Evolutionary conservation across 2,113 vertebrate genomes (phyloP).

Genomic region (Myrmecobius fasciatus): DNA sequence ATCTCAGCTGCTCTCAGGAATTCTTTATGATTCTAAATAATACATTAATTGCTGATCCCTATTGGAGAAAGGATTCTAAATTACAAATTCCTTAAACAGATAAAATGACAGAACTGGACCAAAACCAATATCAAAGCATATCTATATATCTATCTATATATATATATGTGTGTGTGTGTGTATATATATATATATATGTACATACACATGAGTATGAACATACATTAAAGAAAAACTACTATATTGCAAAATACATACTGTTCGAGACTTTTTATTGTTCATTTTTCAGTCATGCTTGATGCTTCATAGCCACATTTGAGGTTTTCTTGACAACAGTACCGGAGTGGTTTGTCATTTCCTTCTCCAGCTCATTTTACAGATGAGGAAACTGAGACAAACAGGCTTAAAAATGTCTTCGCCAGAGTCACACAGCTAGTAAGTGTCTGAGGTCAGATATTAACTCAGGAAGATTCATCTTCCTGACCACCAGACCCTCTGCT

Average conservation of each 20-base stretch:
- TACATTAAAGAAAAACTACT: neutral
- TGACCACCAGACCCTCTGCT: too few relatives aligned
- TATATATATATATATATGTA: neutral
- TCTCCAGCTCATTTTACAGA: neutral
- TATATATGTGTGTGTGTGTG: too few relatives aligned
- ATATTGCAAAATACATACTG: neutral
- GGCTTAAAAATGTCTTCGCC: neutral
- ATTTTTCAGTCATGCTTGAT: neutral
- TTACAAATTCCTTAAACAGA: neutral
- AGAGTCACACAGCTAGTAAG: neutral
- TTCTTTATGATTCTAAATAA: neutral
- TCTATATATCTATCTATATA: too few relatives aligned
- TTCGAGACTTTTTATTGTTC: neutral
- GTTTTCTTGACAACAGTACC: neutral
- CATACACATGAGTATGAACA: neutral
- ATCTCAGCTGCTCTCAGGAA: neutral
- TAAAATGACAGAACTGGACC: neutral
- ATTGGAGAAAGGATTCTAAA: neutral
- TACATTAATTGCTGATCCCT: neutral
- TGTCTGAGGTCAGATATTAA: neutral
- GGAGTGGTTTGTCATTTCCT: neutral
- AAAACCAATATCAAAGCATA: neutral
- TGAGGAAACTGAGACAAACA: neutral
- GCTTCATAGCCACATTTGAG: neutral
- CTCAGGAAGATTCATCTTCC: neutral